A percentile compares a stretch with the other conserved stretches of the same genome.
Conservation (phyloP, 2,888 invertebrate genomes). For the Tanypteryx hageni region DNA sequence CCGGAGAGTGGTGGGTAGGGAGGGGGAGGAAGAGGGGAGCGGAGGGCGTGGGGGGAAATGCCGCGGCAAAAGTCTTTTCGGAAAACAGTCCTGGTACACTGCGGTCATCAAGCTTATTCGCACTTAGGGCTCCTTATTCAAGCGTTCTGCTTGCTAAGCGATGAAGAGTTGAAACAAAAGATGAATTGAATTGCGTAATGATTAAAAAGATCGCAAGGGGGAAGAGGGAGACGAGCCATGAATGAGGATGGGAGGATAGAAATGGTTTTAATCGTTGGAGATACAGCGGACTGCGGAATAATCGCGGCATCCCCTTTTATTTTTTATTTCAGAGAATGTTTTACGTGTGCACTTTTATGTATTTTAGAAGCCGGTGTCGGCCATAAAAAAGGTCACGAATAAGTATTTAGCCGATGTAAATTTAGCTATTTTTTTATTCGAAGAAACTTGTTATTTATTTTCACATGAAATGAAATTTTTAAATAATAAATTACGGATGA, state of each 20-base stretch:
- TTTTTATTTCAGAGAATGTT: no score
- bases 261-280: no score
- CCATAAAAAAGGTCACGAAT: no score
- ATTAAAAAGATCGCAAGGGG: neutral
- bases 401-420: no score
- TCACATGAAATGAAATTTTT: no score
- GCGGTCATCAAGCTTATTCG: conserved; percentile 55
- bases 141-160: neutral
- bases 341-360: no score
- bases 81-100: conserved; percentile 49
- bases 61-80: conserved; percentile 46
- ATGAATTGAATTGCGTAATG: neutral
- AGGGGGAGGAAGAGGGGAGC: neutral
- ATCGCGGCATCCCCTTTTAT: no score
- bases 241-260: neutral
- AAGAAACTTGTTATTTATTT: no score
- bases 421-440: no score
- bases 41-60: neutral
- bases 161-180: neutral
- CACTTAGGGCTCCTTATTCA: neutral
- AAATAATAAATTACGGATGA: no score
- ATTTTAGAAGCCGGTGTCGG: no score
- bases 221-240: neutral
- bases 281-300: no score
- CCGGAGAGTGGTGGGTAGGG: neutral